Evolutionary conservation across 2,888 invertebrate species (phyloP), one percentile per base, ranked within the genome.

Genomic region (Spicauda simplicius): DNA sequence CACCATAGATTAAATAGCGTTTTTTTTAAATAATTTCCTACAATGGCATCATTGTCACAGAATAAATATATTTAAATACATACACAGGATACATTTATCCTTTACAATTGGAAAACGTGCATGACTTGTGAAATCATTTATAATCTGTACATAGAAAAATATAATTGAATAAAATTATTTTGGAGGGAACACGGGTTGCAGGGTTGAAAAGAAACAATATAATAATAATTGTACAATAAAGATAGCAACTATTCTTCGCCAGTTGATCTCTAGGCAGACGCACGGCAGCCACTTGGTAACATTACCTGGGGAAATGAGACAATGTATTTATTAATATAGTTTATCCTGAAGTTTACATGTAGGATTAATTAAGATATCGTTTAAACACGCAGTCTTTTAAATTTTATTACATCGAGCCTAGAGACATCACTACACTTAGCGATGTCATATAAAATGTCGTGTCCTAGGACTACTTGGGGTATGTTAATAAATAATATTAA

Each of bases 251-350:
- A 85, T 81, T 80, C 79, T 70, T 77, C 62, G 78, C 73, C 77
- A 75, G 79, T 77, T 76, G 72, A 66, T 69, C 68, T 59, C 77
- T 73, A 71, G 77, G 70, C 74, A 76, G 71, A 74, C 75, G 71
- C 80, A 78, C 76, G 79, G 76, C 77, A 70, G 74, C 78, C 48
- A 73, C 77, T 74, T 82, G 84, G 84, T 83, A 83, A 85, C 80
- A 80, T 78, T 82, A 85, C 84, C 90, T 90, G 86, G 0, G 79
- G 10, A 33, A 8, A 33, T 6, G 10, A 33, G 25, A 25, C 5
- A 25, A 25, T 4, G 25, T 25, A n/a, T n/a, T n/a, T n/a, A n/a
- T n/a, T n/a, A n/a, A n/a, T n/a, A n/a, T n/a, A n/a, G n/a, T n/a
- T n/a, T n/a, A n/a, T n/a, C n/a, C n/a, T n/a, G n/a, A n/a, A n/a